Evolutionary conservation across 2,113 vertebrate genomes (phyloP), one percentile per base, ranked within the genome.

Genomic region (Ia io): DNA sequence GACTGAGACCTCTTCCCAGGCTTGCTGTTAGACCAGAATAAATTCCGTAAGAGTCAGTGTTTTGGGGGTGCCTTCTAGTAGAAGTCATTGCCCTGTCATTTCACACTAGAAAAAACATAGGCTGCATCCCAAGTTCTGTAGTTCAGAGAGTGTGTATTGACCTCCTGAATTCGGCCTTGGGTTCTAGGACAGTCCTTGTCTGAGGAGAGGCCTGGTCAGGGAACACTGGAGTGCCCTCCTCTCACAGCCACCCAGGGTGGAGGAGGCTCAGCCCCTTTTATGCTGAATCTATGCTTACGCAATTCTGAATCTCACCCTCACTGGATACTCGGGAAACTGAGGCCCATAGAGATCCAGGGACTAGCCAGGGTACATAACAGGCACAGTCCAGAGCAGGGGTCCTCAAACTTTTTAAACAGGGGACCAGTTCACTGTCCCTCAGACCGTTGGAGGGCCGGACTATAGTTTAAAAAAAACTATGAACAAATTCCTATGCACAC

Each of bases 201-300:
- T 20, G 74, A 77, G 30, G 30, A 49, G 74, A n/a, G 30, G 8
- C 74, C 44, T n/a, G 44, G 74, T 20, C 4, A 2, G 44, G 9
- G 17, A 77, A 8, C 28, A 3, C 16, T 3, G 2, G 2, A 20
- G 3, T 5, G 30, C n/a, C 25, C 1, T 32, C 2, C 11, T 25
- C 3, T 56, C 77, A 37, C n/a, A 56, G 20, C 51, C 13, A 16
- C 22, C 12, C n/a, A 56, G 22, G 11, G 7, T 25, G n/a, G 77
- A 37, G 30, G 16, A 25, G 16, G 5, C 0, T 1, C 0, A 30
- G n/a, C 6, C 7, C 3, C 51, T 13, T 79, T 79, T 51, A 37
- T 16, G 22, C 77, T 37, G 22, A 79, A 35, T 22, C 53, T 20
- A 53, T 4, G 3, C 49, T 37, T 56, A 37, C 2, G 12, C 22